Conservation (phyloP, 1,140 invertebrate genomes). For the Nasonia longicornis region DNA sequence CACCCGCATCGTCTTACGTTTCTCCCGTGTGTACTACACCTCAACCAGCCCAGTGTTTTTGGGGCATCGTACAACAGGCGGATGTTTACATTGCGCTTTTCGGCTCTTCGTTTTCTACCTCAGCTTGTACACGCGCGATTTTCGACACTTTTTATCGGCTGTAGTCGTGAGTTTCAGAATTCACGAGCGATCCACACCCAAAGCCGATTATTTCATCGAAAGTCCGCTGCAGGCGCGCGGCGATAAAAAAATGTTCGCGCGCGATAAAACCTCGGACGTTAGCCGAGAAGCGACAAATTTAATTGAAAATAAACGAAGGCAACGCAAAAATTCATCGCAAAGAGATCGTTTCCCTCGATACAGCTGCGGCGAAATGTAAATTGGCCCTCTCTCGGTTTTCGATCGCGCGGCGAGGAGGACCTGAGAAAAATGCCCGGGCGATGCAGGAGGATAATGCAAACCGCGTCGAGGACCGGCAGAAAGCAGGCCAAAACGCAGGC, state of each 20-base stretch:
- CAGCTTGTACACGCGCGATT: neutral
- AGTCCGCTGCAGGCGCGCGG: neutral
- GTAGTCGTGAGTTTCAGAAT: neutral
- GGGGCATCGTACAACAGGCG: no score
- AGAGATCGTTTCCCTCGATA: conserved; percentile 22
- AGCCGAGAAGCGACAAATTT: conserved; percentile 25
- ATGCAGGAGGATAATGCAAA: neutral
- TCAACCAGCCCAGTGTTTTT: no score
- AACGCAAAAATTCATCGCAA: conserved; percentile 2
- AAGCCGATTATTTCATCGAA: neutral
- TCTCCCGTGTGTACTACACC: neutral
- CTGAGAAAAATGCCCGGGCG: conserved; percentile 1
- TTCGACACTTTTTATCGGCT: neutral
- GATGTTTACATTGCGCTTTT: no score
- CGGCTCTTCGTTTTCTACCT: no score
- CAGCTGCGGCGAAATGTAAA: conserved; percentile 17
- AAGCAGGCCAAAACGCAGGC: conserved; percentile 9
- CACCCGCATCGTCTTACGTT: conserved; percentile 55
- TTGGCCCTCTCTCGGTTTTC: neutral
- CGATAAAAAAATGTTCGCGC: neutral
- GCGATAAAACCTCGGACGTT: neutral
- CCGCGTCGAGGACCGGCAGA: neutral
- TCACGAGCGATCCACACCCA: neutral
- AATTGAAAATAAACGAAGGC: conserved; percentile 19
- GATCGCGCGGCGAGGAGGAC: neutral